Evolutionary conservation across 2,113 vertebrate species (phyloP), one percentile per base, ranked within the genome.

Genomic region (Chauna torquata): DNA sequence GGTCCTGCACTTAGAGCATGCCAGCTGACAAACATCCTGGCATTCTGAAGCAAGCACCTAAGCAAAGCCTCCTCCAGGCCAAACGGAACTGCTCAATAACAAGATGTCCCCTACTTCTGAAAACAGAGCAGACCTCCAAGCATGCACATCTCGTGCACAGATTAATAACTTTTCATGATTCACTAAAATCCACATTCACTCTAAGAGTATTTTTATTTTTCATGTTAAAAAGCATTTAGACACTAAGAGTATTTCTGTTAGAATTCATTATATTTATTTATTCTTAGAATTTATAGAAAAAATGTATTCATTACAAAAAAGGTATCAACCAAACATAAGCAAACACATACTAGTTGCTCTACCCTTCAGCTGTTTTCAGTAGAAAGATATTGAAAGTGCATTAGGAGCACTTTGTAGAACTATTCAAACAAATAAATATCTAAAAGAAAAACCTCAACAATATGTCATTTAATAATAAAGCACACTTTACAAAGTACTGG

Each of bases 11-110:
- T 23, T 16, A 5, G 0, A 1, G 20, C 30, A 23, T 0, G 3
- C 23, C 57, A 54, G 62, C 58, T 55, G 23, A 65, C 40, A 42
- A 42, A 30, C 18, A 9, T 10, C 11, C 1, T 1, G 36, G 25
- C 0, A 0, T 20, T 11, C 81, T 6, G 2, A 83, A 68, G 42
- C 3, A 59, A 9, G 15, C 34, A 59, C 19, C 44, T 15, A 44
- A 49, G 32, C 30, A 54, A 80, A 74, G 25, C 62, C 45, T 61
- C 44, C 40, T 38, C 59, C 72, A 94, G 40, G 36, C 25, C n/a
- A 44, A 11, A 9, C 12, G 38, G 11, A 82, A 61, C 30, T 47
- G 55, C 83, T 81, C 9, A 1, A 1, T 8, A 65, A n/a, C 0
- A 1, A 6, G 11, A 50, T 5, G 8, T 20, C 47, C 32, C 28